These are phyloP conservation scores for Hydractinia echinata DNA, from an alignment of 30 jellyfish, hydroid and myxozoan genomes.

Conservation along the genomic window DNA sequence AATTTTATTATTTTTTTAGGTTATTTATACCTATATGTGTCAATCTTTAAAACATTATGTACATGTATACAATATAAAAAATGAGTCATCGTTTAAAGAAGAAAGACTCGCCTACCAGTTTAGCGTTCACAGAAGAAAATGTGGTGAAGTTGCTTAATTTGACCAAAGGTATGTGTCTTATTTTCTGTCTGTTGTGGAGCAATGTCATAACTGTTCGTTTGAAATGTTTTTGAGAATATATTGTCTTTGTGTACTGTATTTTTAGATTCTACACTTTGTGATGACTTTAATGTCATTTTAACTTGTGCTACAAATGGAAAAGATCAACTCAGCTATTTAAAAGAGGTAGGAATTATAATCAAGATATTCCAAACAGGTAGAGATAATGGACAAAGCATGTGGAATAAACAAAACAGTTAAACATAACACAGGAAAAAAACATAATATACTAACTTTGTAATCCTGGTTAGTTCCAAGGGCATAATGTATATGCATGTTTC, in stretches of 20 bases:
- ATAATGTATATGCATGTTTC: too few relatives aligned
- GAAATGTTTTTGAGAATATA: too few relatives aligned
- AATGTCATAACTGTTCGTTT: too few relatives aligned
- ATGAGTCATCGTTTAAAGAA: slow-evolving; percentile 27
- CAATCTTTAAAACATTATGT: neutral
- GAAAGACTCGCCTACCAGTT: slow-evolving; percentile 22
- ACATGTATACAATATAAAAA: neutral
- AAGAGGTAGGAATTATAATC: neutral
- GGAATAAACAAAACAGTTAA: too few relatives aligned
- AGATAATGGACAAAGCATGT: too few relatives aligned
- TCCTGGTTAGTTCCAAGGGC: too few relatives aligned
- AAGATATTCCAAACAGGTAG: too few relatives aligned
- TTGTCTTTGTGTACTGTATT: too few relatives aligned
- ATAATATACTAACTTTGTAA: too few relatives aligned
- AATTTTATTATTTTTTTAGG: neutral
- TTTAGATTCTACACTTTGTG: neutral
- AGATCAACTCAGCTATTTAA: slow-evolving; percentile 7
- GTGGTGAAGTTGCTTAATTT: neutral
- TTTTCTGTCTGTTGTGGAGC: too few relatives aligned
- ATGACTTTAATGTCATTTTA: neutral
- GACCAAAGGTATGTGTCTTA: too few relatives aligned
- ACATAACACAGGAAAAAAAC: too few relatives aligned
- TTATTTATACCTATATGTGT: neutral
- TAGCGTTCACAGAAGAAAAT: neutral
- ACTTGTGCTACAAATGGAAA: slow-evolving; percentile 19